Conservation (phyloP, 2,888 invertebrate species). For the Lepidochrysops patricia region DNA sequence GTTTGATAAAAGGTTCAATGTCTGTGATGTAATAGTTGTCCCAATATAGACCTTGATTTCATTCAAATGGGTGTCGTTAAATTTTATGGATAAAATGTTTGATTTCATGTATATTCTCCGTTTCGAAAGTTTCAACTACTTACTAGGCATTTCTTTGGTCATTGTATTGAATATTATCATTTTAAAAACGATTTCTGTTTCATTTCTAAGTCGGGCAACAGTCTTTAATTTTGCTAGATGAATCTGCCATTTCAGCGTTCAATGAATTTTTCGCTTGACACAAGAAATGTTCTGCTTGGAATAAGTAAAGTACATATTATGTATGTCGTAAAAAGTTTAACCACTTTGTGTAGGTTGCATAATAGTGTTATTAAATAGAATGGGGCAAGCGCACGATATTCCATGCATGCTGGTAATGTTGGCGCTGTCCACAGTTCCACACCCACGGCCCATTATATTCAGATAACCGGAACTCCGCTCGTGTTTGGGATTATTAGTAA, state of each 20-base stretch:
- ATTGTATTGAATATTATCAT: not conserved
- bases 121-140: not conserved
- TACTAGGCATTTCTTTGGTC: not conserved
- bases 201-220: no score
- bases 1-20: not conserved
- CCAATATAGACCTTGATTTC: not conserved
- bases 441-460: conserved; percentile 65
- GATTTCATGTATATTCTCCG: not conserved
- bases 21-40: not conserved
- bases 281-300: not conserved
- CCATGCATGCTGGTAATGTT: conserved; percentile 46
- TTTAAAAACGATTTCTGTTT: no score
- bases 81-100: not conserved
- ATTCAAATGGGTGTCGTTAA: not conserved
- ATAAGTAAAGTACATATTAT: not conserved
- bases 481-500: conserved; percentile 20
- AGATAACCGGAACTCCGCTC: conserved; percentile 44
- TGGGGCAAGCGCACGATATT: conserved; percentile 20
- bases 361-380: conserved; percentile 14
- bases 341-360: not conserved
- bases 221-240: no score
- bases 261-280: no score
- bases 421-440: conserved; percentile 45
- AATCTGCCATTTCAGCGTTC: no score
- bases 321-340: not conserved